Conservation (phyloP, 2,888 invertebrate species). For the Elaeidobius kamerunicus region DNA sequence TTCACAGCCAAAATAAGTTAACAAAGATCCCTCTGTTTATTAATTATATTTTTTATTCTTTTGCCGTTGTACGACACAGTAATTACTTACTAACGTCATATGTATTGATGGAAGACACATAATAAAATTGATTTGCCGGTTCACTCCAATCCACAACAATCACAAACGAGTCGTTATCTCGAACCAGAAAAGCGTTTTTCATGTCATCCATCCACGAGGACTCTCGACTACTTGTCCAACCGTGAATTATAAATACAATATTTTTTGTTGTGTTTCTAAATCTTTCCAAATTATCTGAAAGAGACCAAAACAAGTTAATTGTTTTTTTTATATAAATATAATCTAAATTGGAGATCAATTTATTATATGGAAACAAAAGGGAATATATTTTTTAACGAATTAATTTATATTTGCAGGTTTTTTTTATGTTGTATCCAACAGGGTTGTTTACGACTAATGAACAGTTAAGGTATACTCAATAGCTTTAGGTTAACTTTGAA, state of each 20-base stretch:
- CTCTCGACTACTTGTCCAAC: conserved; percentile 38
- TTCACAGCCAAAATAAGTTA: too few relatives aligned
- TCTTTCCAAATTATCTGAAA: conserved; percentile 31
- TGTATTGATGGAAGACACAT: conserved; percentile 39
- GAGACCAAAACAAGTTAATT: conserved; percentile 12
- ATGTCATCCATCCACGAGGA: conserved; percentile 37
- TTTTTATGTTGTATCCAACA: too few relatives aligned
- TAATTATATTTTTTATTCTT: too few relatives aligned
- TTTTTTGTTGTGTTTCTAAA: conserved; percentile 29
- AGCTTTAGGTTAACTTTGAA: too few relatives aligned
- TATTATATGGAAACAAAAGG: not conserved
- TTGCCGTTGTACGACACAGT: not conserved
- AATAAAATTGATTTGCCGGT: conserved; percentile 38
- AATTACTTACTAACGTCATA: conserved; percentile 40
- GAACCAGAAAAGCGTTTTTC: conserved; percentile 38
- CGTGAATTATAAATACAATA: conserved; percentile 40
- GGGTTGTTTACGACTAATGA: not conserved
- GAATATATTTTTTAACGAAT: not conserved
- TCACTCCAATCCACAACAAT: conserved; percentile 41
- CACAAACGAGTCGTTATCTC: conserved; percentile 33
- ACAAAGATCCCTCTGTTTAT: too few relatives aligned
- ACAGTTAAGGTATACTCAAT: not conserved
- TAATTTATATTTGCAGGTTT: too few relatives aligned
- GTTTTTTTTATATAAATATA: conserved; percentile 2
- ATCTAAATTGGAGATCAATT: not conserved